Evolutionary conservation across 2,797 vertebrate genomes (phyloP), one percentile per base, ranked within the genome.

Genomic region (Iguana delicatissima): DNA sequence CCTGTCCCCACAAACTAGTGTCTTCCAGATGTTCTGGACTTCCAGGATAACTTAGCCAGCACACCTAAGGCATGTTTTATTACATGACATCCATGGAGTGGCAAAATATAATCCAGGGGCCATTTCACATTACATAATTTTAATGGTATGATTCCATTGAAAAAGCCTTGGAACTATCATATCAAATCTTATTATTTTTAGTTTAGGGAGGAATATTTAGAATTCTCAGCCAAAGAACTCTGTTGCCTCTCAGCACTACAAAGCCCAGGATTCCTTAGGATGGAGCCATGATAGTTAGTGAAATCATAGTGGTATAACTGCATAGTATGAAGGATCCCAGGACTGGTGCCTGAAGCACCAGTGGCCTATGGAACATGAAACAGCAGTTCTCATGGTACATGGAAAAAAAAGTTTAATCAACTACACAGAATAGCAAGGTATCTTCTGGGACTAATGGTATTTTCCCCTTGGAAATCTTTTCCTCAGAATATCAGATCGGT

Each of bases 401-500:
- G n/a, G 50, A 77, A 18, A 3, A 38, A 46, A 20, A 79, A 3
- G 14, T 4, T 62, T 22, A 64, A 8, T 72, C 85, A 76, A 3
- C 2, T 0, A 18, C 57, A 84, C 38, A 10, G 0, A 84, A 1
- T n/a, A 89, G 92, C 0, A 18, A 77, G 76, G 26, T 59, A 16
- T 84, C 38, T 90, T 76, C 88, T 79, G 57, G 35, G 0, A 42
- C 4, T 91, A 62, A 93, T 86, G n/a, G 62, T 8, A 0, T 62
- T 93, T 81, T 91, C 62, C 81, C 88, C 42, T 91, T 91, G 50
- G 77, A 89, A 86, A 42, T 91, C 67, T 6, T 84, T 50, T 93
- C n/a, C 84, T 18, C 67, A 98, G 97, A 91, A 96, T 97, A 88
- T 95, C 97, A 0, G 97, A 98, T 92, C 96, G 97, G 93, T 97